A percentile compares a stretch with the other conserved stretches of the same genome.
Conservation (phyloP, 2,113 vertebrate species). For the Cygnus buccinator region DNA sequence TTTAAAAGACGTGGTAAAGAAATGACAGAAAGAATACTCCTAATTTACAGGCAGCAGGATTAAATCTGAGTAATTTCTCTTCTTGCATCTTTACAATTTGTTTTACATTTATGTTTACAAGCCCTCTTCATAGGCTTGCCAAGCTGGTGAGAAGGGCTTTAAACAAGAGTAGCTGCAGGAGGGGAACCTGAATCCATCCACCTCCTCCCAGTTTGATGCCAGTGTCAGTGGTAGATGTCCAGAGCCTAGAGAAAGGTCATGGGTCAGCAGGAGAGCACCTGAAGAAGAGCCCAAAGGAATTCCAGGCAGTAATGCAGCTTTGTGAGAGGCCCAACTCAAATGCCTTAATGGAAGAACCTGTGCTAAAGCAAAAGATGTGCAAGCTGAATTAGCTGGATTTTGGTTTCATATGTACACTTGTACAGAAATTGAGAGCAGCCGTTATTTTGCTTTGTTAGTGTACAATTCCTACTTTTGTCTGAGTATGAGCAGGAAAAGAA, state of each 20-base stretch:
- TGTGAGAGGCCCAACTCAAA: too few species aligned
- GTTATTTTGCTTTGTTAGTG: background rate
- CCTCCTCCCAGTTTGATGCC: too few species aligned
- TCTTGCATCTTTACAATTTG: background rate
- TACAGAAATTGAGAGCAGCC: background rate
- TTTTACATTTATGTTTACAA: background rate
- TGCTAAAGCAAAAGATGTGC: background rate
- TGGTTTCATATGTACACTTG: background rate
- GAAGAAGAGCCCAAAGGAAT: too few species aligned
- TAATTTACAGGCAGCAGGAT: background rate
- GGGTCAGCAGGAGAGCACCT: too few species aligned
- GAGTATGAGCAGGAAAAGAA: background rate
- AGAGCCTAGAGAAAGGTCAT: too few species aligned
- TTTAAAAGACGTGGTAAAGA: background rate
- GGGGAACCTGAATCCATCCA: too few species aligned
- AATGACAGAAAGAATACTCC: background rate
- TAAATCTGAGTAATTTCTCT: background rate
- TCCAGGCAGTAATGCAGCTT: too few species aligned
- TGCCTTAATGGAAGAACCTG: background rate
- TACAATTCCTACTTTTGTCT: background rate
- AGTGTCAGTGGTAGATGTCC: too few species aligned
- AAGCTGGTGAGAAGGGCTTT: too few species aligned
- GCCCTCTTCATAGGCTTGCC: too few species aligned
- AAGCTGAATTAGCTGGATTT: background rate
- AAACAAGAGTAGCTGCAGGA: too few species aligned